A percentile compares a stretch with the other conserved stretches of the same genome.
Conservation (phyloP, 1,140 invertebrate species). For the Adelges cooleyi region DNA sequence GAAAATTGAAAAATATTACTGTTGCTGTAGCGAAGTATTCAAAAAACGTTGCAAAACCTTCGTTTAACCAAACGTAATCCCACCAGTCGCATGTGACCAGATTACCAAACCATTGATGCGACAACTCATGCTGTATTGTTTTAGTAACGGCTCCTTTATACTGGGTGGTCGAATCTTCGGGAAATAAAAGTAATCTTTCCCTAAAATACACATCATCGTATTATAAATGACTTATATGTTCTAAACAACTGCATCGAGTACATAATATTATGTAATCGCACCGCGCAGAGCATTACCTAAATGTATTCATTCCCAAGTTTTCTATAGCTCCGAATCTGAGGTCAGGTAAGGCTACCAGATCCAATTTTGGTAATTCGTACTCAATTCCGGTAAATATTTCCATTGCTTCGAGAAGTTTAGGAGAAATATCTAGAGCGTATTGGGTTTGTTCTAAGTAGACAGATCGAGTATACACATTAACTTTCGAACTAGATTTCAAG, state of each 20-base stretch:
- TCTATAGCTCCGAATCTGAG: constrained; percentile 92
- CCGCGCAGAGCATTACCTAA: constrained; percentile 41
- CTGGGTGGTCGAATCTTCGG: background rate
- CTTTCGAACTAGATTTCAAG: too few relatives aligned
- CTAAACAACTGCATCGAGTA: too few relatives aligned
- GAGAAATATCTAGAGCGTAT: constrained; percentile 39
- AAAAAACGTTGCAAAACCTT: constrained; percentile 44
- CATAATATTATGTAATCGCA: too few relatives aligned
- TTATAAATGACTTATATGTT: too few relatives aligned
- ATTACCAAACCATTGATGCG: constrained; percentile 69
- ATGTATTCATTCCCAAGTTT: constrained; percentile 81
- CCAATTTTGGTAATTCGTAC: constrained; percentile 42
- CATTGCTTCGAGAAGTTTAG: constrained; percentile 36
- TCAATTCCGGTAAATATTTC: constrained; percentile 31
- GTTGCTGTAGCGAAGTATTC: constrained; percentile 32
- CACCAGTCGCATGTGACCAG: constrained; percentile 70
- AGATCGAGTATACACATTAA: background rate
- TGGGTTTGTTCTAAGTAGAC: constrained; percentile 35
- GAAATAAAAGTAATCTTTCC: background rate
- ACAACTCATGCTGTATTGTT: constrained; percentile 68
- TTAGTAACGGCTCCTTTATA: constrained; percentile 52
- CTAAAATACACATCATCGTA: background rate
- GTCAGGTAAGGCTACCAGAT: constrained; percentile 87
- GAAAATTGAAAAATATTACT: too few relatives aligned
- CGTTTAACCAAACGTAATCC: constrained; percentile 46